Evolutionary conservation across 2,888 invertebrate species (phyloP).

Genomic region (Nebria brevicollis): DNA sequence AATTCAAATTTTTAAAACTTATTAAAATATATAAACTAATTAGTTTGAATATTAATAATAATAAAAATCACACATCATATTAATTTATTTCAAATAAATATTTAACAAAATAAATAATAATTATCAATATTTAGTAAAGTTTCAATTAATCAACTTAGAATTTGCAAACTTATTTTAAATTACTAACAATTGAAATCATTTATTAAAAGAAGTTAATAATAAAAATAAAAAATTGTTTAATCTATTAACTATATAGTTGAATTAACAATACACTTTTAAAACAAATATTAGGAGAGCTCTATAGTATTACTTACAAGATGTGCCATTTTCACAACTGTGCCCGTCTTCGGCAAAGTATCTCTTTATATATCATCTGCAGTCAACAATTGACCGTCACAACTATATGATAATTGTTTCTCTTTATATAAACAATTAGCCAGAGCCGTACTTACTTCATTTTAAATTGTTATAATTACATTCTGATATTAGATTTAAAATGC

Average conservation of each 20-base stretch:
- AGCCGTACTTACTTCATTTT: conserved; percentile 13
- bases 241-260: too few relatives aligned
- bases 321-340: conserved; percentile 30
- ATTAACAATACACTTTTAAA: too few relatives aligned
- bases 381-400: conserved; percentile 21
- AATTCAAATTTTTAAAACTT: too few relatives aligned
- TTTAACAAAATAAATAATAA: neutral
- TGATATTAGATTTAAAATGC: neutral
- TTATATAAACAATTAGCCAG: conserved; percentile 32
- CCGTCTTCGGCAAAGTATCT: neutral
- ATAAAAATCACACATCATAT: neutral
- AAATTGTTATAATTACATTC: neutral
- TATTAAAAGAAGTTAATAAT: too few relatives aligned
- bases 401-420: conserved; percentile 41
- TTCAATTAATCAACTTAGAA: too few relatives aligned
- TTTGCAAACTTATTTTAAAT: too few relatives aligned
- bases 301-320: conserved; percentile 25
- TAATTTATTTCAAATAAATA: neutral
- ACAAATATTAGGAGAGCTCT: too few relatives aligned
- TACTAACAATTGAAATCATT: too few relatives aligned
- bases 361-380: conserved; percentile 27
- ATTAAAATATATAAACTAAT: too few relatives aligned
- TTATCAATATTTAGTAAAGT: too few relatives aligned
- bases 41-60: neutral
- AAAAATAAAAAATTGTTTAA: too few relatives aligned